Conservation (phyloP, 2,888 invertebrate genomes). For the Phengaris alcon region DNA sequence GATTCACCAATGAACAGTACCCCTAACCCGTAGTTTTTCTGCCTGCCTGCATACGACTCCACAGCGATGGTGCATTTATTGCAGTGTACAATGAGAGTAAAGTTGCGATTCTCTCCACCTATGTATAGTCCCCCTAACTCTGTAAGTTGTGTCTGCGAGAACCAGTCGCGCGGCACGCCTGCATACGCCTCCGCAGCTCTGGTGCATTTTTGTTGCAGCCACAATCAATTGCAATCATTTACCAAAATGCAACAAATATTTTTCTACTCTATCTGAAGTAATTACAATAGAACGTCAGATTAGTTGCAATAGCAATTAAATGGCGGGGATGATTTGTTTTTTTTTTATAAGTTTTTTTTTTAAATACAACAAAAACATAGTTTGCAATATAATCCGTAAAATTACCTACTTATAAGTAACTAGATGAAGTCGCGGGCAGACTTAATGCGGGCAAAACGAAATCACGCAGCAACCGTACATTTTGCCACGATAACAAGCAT, state of each 20-base stretch:
- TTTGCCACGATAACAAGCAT: no score
- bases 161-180: slow-evolving; percentile 13
- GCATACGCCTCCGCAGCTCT: slow-evolving; percentile 3
- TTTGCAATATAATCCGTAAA: no score
- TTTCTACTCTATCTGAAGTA: not conserved
- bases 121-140: not conserved
- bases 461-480: no score
- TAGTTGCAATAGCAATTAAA: no score
- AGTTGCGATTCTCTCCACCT: not conserved
- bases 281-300: not conserved
- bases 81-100: not conserved
- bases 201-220: slow-evolving; percentile 20
- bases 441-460: no score
- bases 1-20: no score
- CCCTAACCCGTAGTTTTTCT: no score
- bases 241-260: not conserved
- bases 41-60: not conserved
- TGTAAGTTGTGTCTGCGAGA: slow-evolving; percentile 12
- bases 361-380: no score
- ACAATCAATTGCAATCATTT: slow-evolving; percentile 9
- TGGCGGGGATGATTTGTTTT: no score
- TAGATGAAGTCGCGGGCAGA: no score
- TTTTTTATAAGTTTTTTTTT: not conserved
- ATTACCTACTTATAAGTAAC: no score
- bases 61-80: not conserved